Evolutionary conservation across 2,113 vertebrate genomes (phyloP).

Genomic region (Perca schrenkii): DNA sequence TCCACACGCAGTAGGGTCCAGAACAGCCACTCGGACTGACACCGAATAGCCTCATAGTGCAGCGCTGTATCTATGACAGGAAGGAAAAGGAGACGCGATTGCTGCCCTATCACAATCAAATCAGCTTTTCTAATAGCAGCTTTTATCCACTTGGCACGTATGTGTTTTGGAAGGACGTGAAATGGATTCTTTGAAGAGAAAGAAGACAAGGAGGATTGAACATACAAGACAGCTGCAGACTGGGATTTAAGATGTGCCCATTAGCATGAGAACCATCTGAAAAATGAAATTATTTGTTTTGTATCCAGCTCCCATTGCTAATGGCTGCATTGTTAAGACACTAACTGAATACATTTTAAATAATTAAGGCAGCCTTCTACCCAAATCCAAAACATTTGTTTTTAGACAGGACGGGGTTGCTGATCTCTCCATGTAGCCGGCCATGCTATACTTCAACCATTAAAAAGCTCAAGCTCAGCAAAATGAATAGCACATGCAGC

Average conservation of each 20-base stretch:
- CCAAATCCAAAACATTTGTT: conserved; percentile 67
- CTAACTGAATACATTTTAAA: conserved; percentile 11
- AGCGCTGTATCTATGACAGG: conserved; percentile 52
- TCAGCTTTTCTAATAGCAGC: conserved; percentile 41
- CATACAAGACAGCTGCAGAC: conserved; percentile 11
- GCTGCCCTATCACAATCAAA: conserved; percentile 59
- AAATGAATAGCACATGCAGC: conserved; percentile 80
- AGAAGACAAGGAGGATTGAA: conserved; percentile 24
- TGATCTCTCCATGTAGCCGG: conserved; percentile 62
- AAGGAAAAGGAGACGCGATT: conserved; percentile 61
- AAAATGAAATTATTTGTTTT: conserved; percentile 35
- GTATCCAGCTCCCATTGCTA: conserved; percentile 6
- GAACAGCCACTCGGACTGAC: conserved; percentile 59
- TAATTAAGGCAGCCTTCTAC: conserved; percentile 26
- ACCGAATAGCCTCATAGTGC: conserved; percentile 47
- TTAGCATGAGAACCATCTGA: conserved; percentile 29
- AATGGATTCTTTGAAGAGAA: conserved; percentile 49
- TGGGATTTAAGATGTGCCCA: conserved; percentile 48
- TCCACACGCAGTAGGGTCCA: conserved; percentile 53
- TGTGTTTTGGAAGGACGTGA: conserved; percentile 53
- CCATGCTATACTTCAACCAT: conserved; percentile 64
- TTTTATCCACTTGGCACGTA: conserved; percentile 58
- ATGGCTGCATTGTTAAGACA: conserved; percentile 16
- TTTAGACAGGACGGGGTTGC: conserved; percentile 34
- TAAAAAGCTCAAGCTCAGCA: conserved; percentile 75